Conservation (phyloP, 2,888 invertebrate species). For the Stratiomys singularior region DNA sequence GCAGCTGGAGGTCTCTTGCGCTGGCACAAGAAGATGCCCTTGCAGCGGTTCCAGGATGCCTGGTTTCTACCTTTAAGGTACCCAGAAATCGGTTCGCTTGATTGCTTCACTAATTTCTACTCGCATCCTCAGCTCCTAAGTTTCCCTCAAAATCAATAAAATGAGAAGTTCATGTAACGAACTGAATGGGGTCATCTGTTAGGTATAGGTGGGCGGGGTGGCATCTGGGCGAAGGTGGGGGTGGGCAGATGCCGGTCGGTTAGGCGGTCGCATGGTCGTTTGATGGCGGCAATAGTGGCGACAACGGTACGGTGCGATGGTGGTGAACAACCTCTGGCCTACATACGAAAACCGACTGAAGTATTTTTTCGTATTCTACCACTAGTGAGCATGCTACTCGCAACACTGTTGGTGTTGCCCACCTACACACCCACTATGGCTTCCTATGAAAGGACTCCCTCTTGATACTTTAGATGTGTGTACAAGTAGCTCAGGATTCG, state of each 20-base stretch:
- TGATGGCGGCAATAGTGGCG: background rate
- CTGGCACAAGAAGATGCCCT: background rate
- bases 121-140: constrained; percentile 14
- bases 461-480: background rate
- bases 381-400: constrained; percentile 40
- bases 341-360: constrained; percentile 49
- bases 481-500: background rate
- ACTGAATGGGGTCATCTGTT: constrained; percentile 37
- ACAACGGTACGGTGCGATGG: constrained; percentile 19
- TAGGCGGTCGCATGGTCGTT: constrained; percentile 1
- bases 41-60: constrained; percentile 6
- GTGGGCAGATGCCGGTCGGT: background rate
- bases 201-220: constrained; percentile 1
- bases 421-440: background rate
- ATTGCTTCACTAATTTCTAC: constrained; percentile 44
- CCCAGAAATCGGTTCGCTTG: background rate
- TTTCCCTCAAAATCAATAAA: constrained; percentile 52
- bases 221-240: background rate
- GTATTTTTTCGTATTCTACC: constrained; percentile 45
- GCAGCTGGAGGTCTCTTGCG: background rate
- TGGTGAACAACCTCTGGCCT: constrained; percentile 48
- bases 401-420: constrained; percentile 48
- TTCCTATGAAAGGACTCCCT: background rate
- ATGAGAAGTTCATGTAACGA: constrained; percentile 51
- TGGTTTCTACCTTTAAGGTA: constrained; percentile 15